Evolutionary conservation across 53 echinoderm and acorn worm genomes (phyloP), one percentile per base, ranked within the genome.

Genomic region (Mesocentrotus franciscanus): DNA sequence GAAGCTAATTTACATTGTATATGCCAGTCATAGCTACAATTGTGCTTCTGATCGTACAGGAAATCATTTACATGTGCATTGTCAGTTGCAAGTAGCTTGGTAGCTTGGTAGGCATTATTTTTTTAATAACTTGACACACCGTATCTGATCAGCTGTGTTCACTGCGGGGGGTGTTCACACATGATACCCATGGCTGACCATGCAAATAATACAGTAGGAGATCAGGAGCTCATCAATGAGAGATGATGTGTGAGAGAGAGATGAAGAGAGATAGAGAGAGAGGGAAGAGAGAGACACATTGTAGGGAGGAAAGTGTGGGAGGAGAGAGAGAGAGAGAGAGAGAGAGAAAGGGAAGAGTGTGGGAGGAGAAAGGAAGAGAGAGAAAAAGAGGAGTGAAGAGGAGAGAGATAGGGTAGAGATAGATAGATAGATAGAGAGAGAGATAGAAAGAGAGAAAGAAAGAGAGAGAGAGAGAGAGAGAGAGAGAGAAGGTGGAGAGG

Each of bases 141-240:
- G 42, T 42, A 18, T 81, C 81, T 36, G 64, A 76, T 76, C 76
- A 76, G 30, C 76, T 76, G 76, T 76, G 27, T 33, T 20, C 81
- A 81, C 81, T 81, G 81, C 81, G 33, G 81, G 81, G 81, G 81
- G 42, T 81, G 81, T 16, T 42, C 42, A 42, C 20, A 39, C 36
- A 42, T 17, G 18, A 35, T 42, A 81, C 81, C 30, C 76, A 8
- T 81, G 81, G 20, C 17, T 42, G 81, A 42, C 42, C 81, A 81
- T 81, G 81, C 81, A 81, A 81, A 81, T 81, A 42, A 81, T 18
- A 42, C 81, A 35, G n/a, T 18, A 39, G 81, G 39, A 39, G 81
- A 42, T 81, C 22, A 42, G 81, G 20, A 81, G 81, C 39, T 42
- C 81, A 36, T 81, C 81, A 81, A 22, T 16, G 36, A 17, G 59